phyloP scores from a whole-genome alignment of 2,888 invertebrate genomes.

The Arge pagana region DNA sequence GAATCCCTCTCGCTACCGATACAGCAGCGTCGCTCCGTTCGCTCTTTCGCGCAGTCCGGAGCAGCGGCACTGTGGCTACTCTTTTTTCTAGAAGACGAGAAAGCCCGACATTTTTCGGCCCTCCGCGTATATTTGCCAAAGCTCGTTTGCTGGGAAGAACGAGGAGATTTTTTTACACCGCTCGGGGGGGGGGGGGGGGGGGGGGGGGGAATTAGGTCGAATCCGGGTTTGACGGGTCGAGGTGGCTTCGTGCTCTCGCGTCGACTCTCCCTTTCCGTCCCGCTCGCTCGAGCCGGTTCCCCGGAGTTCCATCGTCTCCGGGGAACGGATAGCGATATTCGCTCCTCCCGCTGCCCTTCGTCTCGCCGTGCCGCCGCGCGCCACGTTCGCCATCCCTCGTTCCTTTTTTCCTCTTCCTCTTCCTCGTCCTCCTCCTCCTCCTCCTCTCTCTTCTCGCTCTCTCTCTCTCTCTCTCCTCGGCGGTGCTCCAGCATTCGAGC shows the following conservation, averaged over 20 bases:
- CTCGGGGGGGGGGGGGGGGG: slow-evolving; percentile 34
- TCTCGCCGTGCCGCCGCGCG: neutral
- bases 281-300: slow-evolving; percentile 11
- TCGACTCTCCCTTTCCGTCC: slow-evolving; percentile 6
- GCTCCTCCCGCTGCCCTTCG: slow-evolving; percentile 2
- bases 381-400: slow-evolving; percentile 2
- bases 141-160: too few relatives aligned
- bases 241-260: slow-evolving; percentile 20
- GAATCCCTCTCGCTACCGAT: too few relatives aligned
- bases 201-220: slow-evolving; percentile 28
- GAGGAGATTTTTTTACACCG: too few relatives aligned
- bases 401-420: slow-evolving; percentile 11
- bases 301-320: slow-evolving; percentile 18
- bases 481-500: slow-evolving; percentile 32
- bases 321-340: slow-evolving; percentile 23
- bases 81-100: too few relatives aligned
- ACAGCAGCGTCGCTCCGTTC: too few relatives aligned
- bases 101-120: too few relatives aligned
- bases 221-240: slow-evolving; percentile 9
- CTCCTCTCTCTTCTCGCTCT: slow-evolving; percentile 3
- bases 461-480: slow-evolving; percentile 16
- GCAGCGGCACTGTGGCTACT: too few relatives aligned
- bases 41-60: too few relatives aligned
- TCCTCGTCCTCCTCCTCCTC: slow-evolving; percentile 6
- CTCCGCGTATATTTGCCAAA: too few relatives aligned